Evolutionary conservation across 64 coral and sea anemone genomes (phyloP), one percentile per base, ranked within the genome.

Genomic region (Catalaphyllia jardinei): DNA sequence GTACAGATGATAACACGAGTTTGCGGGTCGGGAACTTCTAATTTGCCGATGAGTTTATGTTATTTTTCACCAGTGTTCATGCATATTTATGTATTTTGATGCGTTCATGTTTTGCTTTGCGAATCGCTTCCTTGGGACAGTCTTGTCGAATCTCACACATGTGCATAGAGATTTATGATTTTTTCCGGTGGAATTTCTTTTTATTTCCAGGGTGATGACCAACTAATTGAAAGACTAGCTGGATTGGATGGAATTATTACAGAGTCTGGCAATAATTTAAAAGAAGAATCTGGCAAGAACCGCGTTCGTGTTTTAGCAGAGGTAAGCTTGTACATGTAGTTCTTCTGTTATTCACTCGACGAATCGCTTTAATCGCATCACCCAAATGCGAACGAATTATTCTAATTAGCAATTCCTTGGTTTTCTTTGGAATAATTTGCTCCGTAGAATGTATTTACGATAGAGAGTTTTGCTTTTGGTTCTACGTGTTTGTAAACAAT

Each of bases 211-310:
- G 97, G 94, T 3, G 97, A 99, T 71, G 94, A 99, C 19, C 91
- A 99, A 35, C 75, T 95, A 16, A 88, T 99, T 80, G 94, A 99
- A 83, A 95, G 93, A 67, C 94, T 99, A 33, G 84, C 94, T 31
- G 93, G 94, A 6, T 78, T 99, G 51, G 97, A 99, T 93, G 97
- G 97, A 16, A 95, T 99, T 38, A 99, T 95, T 80, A 91, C 91
- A 8, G 97, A 99, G 15, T 82, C 93, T 17, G 87, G 77, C 29
- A 75, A 86, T 51, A 81, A 78, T 60, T 71, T 95, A 54, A 95
- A 95, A 64, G 91, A 89, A 73, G 93, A 95, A 46, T 92, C 90
- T 12, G 89, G 77, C 18, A 87, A 87, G 27, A 95, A 92, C 19
- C 89, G 83, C 30, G 96, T 98, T 30, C 75, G 84, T 33, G 87